phyloP scores from a whole-genome alignment of 92 coral and sea anemone species.

The Epizoanthus illoricatus region DNA sequence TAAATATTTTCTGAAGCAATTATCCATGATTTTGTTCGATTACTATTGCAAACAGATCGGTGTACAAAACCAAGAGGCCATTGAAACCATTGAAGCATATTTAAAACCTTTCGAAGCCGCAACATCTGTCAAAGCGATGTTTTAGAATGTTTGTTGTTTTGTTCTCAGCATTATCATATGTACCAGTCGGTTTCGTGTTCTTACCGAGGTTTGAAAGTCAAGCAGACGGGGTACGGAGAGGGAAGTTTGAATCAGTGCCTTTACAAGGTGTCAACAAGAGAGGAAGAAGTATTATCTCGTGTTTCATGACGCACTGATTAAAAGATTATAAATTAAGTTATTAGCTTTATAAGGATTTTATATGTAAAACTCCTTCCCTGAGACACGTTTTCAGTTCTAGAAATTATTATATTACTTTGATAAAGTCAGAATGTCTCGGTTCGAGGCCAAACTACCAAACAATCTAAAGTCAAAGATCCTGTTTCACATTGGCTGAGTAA shows the following conservation, averaged over 20 bases:
- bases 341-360: neutral
- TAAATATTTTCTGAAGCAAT: neutral
- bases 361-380: neutral
- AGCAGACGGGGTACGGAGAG: neutral
- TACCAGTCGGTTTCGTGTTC: too few relatives aligned
- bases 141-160: too few relatives aligned
- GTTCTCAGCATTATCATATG: too few relatives aligned
- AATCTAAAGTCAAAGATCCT: too few relatives aligned
- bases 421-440: too few relatives aligned
- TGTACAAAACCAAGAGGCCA: neutral
- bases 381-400: neutral
- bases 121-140: too few relatives aligned
- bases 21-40: neutral
- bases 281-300: neutral
- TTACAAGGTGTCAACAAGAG: neutral
- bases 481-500: too few relatives aligned
- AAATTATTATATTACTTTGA: neutral
- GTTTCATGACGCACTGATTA: constrained; percentile 9
- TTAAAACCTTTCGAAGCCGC: too few relatives aligned
- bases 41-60: neutral
- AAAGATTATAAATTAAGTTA: neutral
- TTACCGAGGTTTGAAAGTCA: neutral
- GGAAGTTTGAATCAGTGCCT: neutral
- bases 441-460: too few relatives aligned
- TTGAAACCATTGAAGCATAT: neutral